Evolutionary conservation across 2,888 invertebrate species (phyloP), one percentile per base, ranked within the genome.

Genomic region (Pristionchus fissidentatus): DNA sequence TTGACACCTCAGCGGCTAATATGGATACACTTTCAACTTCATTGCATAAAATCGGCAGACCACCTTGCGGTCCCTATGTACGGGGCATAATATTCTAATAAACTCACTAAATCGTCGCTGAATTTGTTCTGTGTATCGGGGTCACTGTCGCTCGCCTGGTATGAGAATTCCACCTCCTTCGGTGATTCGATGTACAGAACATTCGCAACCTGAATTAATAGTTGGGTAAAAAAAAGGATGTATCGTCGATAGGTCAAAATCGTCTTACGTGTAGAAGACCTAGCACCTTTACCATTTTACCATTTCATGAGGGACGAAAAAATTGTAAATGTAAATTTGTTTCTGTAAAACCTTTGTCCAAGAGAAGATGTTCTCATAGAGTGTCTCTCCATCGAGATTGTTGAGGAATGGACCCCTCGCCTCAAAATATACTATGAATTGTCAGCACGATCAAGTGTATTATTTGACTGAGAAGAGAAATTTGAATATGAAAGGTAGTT

Each of bases 101-200:
- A 57, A 52, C 85, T 43, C n/a, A 85, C 87, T 84, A 88, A 85
- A 49, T 86, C 85, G 41, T 89, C 89, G 43, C 87, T 89, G 85
- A 88, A 89, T 19, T 85, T 41, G 49, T 80, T 84, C 66, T 86
- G 87, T 19, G 75, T 62, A 62, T 85, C 82, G 26, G 83, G 84
- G 3, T 80, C 92, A 35, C 85, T 87, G 4, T 92, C 89, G n/a
- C 87, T 87, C 52, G 87, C 83, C 66, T 87, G 84, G 88, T 93
- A 94, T 0, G 94, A 94, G 88, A 92, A 94, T 10, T 94, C 94
- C 60, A 94, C 94, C 79, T 94, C 93, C 46, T 93, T 93, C 3
- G 79, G 79, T 10, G 79, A 4, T 35, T 79, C 79, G 79, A 79
- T 55, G 79, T 57, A 79, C 38, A 79, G 79, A 10, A 79, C 13